Percentiles rank a stretch among this genome's conserved stretches.
Conservation (phyloP, 1,140 invertebrate genomes). For the Heliconius nattereri region DNA sequence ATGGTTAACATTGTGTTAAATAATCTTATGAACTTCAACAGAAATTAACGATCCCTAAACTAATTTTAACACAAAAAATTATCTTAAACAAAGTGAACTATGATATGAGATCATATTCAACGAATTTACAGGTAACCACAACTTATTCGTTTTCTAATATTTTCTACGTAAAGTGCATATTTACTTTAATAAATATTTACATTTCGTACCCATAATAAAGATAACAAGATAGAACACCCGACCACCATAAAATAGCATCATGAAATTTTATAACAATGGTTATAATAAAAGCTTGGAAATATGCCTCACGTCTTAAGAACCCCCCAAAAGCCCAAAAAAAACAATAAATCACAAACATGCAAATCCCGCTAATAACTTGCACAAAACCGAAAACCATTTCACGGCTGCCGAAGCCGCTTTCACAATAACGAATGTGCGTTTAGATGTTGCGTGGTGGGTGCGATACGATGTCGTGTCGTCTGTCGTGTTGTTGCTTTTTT, state of each 20-base stretch:
- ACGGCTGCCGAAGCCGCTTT: conserved; percentile 66
- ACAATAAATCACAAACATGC: conserved; percentile 80
- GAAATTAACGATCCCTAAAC: too few species aligned
- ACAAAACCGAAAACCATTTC: conserved; percentile 80
- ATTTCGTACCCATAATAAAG: neutral
- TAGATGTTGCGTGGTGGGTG: conserved; percentile 29
- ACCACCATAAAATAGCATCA: conserved; percentile 24
- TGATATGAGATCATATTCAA: too few species aligned
- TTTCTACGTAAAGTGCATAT: too few species aligned
- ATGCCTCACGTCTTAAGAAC: conserved; percentile 49
- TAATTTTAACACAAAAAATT: too few species aligned
- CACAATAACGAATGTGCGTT: conserved; percentile 39
- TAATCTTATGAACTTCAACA: too few species aligned
- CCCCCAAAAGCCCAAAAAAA: conserved; percentile 50
- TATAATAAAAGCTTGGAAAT: conserved; percentile 53
- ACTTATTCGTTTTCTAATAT: too few species aligned
- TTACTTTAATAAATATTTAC: neutral
- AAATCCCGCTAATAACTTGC: conserved; percentile 80
- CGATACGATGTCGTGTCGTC: conserved; percentile 37
- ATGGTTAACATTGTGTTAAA: too few species aligned
- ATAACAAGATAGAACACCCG: conserved; percentile 4
- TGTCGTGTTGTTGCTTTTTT: neutral
- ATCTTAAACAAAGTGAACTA: too few species aligned
- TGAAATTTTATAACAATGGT: conserved; percentile 54
- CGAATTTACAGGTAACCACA: too few species aligned